Conservation (phyloP, 2,113 vertebrate genomes). For the Motacilla tschutschensis region DNA sequence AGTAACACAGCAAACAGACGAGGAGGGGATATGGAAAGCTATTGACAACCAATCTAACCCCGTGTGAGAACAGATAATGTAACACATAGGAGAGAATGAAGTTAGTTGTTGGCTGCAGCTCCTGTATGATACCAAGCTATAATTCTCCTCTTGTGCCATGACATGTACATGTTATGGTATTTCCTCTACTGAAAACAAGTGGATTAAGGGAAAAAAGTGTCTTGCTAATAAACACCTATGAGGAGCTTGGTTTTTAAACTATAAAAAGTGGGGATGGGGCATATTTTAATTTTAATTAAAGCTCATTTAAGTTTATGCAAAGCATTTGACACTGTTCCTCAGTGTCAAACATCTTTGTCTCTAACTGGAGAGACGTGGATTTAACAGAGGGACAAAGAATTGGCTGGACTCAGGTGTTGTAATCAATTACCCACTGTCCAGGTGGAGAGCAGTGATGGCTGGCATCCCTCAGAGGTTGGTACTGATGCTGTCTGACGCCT, state of each 20-base stretch:
- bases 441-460: not conserved
- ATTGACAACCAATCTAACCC: not conserved
- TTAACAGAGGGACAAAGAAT: not conserved
- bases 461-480: not conserved
- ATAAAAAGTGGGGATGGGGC: not conserved
- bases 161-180: not conserved
- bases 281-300: not conserved
- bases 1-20: not conserved
- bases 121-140: not conserved
- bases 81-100: not conserved
- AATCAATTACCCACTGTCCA: not conserved
- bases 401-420: not conserved
- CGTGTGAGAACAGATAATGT: not conserved
- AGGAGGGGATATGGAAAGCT: not conserved
- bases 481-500: not conserved
- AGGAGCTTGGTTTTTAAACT: not conserved
- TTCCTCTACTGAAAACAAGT: not conserved
- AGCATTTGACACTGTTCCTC: not conserved
- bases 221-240: not conserved
- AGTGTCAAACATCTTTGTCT: not conserved
- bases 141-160: not conserved
- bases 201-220: not conserved
- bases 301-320: not conserved
- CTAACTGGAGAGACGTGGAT: not conserved
- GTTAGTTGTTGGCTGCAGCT: conserved; percentile 5